These are phyloP conservation scores for Cuculus canorus DNA, from an alignment of 2,797 vertebrate genomes.

Conservation along the genomic window DNA sequence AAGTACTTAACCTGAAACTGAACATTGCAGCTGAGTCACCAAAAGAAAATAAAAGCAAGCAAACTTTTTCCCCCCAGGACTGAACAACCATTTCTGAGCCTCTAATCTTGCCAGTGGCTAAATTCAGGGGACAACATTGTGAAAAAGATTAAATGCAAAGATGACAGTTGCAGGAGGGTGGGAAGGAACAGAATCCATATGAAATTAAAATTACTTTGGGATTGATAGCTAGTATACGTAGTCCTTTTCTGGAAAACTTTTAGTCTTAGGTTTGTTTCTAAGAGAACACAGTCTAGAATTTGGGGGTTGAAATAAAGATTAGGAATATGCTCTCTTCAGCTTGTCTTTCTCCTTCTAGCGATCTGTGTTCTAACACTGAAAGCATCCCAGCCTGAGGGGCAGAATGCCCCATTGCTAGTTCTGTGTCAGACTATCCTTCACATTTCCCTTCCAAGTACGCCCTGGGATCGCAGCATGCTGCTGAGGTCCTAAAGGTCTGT, in stretches of 20 bases:
- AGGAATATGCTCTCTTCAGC: neutral
- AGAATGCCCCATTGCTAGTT: neutral
- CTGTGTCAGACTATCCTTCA: neutral
- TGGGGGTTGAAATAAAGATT: neutral
- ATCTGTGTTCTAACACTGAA: neutral
- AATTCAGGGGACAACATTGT: neutral
- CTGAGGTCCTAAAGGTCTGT: neutral
- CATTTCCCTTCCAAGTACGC: rapidly evolving
- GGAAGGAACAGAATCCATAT: neutral
- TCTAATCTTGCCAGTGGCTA: neutral
- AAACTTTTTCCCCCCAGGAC: neutral
- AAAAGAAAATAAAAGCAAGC: neutral
- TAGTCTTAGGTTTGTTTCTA: neutral
- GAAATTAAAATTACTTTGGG: neutral
- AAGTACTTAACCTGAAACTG: neutral
- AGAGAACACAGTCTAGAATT: neutral
- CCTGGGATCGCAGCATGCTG: neutral
- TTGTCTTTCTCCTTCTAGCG: neutral
- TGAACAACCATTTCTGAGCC: neutral
- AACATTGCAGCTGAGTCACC: neutral
- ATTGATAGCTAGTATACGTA: neutral
- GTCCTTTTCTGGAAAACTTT: neutral
- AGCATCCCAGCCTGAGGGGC: neutral
- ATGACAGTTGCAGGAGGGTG: neutral
- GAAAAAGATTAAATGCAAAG: neutral